Percentiles rank a stretch among this genome's conserved stretches.
These are phyloP conservation scores for Desmodus rotundus DNA, from an alignment of 2,113 vertebrate genomes.

Conservation along the genomic window DNA sequence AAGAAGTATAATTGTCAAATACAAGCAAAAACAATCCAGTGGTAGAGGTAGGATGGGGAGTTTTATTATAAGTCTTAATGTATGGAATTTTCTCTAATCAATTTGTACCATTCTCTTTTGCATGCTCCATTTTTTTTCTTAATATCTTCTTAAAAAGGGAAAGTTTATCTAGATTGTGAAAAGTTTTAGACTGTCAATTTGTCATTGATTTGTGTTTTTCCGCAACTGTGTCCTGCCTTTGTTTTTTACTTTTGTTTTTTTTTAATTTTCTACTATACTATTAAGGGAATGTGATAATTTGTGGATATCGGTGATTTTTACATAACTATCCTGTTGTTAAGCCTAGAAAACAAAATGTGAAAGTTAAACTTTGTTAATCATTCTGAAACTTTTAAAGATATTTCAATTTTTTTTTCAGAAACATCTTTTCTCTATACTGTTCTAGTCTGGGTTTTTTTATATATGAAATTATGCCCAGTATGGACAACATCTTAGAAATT, in stretches of 20 bases:
- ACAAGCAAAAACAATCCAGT: neutral
- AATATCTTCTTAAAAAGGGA: neutral
- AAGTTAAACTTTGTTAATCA: slow-evolving; percentile 25
- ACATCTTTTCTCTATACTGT: neutral
- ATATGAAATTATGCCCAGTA: neutral
- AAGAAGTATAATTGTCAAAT: neutral
- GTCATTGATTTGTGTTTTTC: neutral
- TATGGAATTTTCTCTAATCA: neutral
- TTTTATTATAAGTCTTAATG: neutral
- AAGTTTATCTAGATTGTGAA: slow-evolving; percentile 15
- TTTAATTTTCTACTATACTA: neutral
- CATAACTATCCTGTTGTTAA: neutral
- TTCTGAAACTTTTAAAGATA: slow-evolving; percentile 7
- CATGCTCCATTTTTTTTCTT: neutral
- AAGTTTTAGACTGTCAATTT: neutral
- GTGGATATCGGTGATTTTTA: neutral
- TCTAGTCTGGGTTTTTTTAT: slow-evolving; percentile 12
- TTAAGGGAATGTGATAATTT: slow-evolving; percentile 20
- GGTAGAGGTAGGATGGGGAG: neutral
- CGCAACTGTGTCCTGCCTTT: neutral
- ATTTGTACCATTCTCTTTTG: neutral
- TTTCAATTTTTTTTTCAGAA: neutral
- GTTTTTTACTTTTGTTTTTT: too few relatives aligned
- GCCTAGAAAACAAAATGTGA: slow-evolving; percentile 4
- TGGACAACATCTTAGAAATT: neutral